Percentiles rank a stretch among this genome's conserved stretches.
Conservation (phyloP, 2,797 vertebrate species). For the Hydrophis major region DNA sequence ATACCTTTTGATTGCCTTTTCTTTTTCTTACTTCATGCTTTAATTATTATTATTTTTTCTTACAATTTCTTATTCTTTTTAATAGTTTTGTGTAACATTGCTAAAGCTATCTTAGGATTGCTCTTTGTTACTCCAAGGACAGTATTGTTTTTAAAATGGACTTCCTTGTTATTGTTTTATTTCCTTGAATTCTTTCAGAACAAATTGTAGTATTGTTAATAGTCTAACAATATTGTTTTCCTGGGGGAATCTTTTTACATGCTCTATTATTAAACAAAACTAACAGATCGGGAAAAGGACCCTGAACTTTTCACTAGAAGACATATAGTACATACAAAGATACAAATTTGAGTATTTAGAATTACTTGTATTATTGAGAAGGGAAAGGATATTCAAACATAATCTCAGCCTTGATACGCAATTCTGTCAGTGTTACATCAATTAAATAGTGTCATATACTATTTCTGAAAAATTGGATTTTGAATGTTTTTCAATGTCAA, state of each 20-base stretch:
- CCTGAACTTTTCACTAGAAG: background rate
- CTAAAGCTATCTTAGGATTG: background rate
- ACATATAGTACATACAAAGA: background rate
- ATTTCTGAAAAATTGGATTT: background rate
- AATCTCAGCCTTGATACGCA: background rate
- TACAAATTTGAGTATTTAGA: background rate
- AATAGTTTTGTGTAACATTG: background rate
- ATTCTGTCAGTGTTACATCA: background rate
- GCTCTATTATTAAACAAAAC: background rate
- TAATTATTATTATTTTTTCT: background rate
- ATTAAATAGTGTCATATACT: background rate
- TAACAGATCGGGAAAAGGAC: background rate
- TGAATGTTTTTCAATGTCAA: background rate
- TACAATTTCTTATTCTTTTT: background rate
- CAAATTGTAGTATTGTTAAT: background rate
- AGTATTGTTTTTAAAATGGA: background rate
- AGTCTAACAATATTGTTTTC: background rate
- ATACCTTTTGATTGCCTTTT: background rate
- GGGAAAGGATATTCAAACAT: background rate
- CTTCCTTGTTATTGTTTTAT: background rate
- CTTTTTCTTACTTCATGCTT: background rate
- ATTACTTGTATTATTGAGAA: background rate
- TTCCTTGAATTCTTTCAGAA: background rate
- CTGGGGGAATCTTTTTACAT: background rate
- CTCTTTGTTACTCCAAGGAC: background rate